These are phyloP conservation scores for Sipha flava DNA, from an alignment of 1,140 invertebrate genomes.

Conservation along the genomic window DNA sequence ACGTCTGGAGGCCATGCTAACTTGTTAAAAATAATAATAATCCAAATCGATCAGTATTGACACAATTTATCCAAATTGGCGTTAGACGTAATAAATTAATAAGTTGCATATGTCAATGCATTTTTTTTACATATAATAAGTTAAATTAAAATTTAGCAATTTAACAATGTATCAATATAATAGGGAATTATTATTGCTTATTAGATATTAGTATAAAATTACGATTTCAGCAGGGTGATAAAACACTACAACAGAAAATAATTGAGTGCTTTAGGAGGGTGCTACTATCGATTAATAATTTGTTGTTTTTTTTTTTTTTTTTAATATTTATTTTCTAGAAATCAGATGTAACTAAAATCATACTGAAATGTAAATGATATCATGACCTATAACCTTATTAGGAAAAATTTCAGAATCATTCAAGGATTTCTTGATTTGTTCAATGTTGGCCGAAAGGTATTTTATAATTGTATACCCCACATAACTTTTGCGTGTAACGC, in stretches of 20 bases:
- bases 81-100: not conserved
- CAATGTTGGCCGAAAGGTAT: not conserved
- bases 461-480: not conserved
- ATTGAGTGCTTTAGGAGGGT: too few species aligned
- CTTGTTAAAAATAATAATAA: conserved; percentile 4
- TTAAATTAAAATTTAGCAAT: not conserved
- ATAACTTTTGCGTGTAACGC: too few species aligned
- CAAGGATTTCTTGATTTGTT: conserved; percentile 24
- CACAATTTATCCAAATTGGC: not conserved
- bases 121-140: not conserved
- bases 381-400: conserved; percentile 13
- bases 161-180: not conserved
- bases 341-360: not conserved
- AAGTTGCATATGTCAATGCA: not conserved
- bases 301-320: too few species aligned
- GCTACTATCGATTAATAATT: too few species aligned
- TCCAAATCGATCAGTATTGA: not conserved
- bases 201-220: too few species aligned
- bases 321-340: not conserved
- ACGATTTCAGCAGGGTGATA: too few species aligned
- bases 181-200: not conserved
- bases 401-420: not conserved
- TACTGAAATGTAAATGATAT: not conserved
- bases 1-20: not conserved
- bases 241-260: not conserved